Evolutionary conservation across 2,113 vertebrate genomes (phyloP).

Genomic region (Cyprinodon tularosa): DNA sequence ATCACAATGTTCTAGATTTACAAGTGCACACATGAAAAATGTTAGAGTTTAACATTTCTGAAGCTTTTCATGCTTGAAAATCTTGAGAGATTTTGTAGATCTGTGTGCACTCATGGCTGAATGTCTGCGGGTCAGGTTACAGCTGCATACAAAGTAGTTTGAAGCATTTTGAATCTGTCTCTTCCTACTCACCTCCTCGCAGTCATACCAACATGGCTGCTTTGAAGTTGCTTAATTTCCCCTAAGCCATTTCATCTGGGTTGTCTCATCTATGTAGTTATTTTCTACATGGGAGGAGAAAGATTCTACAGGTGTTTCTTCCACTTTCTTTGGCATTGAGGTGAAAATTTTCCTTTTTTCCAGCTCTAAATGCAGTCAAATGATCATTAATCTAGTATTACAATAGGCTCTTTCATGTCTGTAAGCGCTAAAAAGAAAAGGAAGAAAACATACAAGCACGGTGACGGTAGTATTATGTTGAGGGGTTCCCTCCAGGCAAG

Average conservation of each 20-base stretch:
- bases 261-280: too few species aligned
- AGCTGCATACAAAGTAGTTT: background rate
- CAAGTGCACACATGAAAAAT: too few species aligned
- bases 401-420: background rate
- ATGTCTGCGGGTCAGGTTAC: background rate
- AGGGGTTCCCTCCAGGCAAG: background rate
- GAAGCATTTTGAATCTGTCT: too few species aligned
- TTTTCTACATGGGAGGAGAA: too few species aligned
- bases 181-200: background rate
- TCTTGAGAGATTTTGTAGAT: background rate
- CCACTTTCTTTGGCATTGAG: too few species aligned
- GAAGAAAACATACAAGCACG: background rate
- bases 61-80: background rate
- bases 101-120: background rate
- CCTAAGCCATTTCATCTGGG: too few species aligned
- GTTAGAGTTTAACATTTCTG: background rate
- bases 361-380: background rate
- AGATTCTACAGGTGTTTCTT: too few species aligned
- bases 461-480: background rate
- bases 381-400: background rate
- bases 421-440: background rate
- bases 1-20: background rate
- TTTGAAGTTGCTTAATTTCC: too few species aligned
- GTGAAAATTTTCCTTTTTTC: background rate
- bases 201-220: background rate